A percentile compares a stretch with the other conserved stretches of the same genome.
Evolutionary conservation across 2,113 vertebrate species (phyloP).

Genomic region (Spilogale gracilis): DNA sequence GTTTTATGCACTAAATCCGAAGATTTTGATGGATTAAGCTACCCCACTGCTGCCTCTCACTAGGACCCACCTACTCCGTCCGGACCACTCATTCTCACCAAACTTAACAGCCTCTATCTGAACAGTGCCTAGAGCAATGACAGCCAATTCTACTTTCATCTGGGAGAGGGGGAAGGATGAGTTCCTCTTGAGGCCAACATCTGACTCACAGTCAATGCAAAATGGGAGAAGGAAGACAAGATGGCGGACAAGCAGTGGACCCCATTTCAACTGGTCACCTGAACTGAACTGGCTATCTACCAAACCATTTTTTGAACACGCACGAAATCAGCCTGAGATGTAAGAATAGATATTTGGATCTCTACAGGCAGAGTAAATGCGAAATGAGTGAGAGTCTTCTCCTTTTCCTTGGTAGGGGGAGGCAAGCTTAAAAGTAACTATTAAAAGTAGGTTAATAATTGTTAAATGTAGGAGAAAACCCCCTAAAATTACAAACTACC

Average conservation of each 20-base stretch:
- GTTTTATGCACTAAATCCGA: background rate
- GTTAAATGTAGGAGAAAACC: background rate
- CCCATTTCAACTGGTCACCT: background rate
- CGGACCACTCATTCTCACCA: background rate
- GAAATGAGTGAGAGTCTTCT: background rate
- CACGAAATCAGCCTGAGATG: background rate
- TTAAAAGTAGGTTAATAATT: background rate
- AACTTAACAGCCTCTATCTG: background rate
- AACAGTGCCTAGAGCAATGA: background rate
- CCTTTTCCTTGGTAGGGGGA: background rate
- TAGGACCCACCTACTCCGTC: background rate
- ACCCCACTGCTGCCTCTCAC: background rate
- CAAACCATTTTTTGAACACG: background rate
- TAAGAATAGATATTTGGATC: background rate
- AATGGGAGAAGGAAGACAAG: background rate
- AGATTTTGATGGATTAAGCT: background rate
- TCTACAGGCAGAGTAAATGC: background rate
- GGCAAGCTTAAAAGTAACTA: background rate
- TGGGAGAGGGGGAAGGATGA: background rate
- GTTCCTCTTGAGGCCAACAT: background rate
- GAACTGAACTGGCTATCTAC: too few species aligned
- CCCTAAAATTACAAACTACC: constrained; percentile 23
- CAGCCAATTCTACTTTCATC: background rate
- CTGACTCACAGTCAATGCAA: background rate
- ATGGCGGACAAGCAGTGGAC: background rate